phyloP scores from a whole-genome alignment of 2,797 vertebrate genomes.

The Oceanodroma leucorhoa region DNA sequence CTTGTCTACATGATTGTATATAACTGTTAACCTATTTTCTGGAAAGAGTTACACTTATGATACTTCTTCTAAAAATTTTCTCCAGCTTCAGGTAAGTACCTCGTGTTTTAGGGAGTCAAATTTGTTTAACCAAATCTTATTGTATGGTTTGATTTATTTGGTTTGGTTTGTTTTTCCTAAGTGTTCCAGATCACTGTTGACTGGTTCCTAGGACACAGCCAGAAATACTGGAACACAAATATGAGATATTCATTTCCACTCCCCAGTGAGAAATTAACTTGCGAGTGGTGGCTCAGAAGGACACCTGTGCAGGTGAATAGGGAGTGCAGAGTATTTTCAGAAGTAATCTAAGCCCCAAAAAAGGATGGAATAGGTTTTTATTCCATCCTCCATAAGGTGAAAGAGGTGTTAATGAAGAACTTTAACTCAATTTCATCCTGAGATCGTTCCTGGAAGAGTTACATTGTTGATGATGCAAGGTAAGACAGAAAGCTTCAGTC shows the following conservation, averaged over 20 bases:
- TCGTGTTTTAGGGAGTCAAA: neutral
- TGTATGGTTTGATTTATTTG: neutral
- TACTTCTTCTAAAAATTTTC: neutral
- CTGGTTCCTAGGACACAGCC: neutral
- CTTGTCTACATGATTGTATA: neutral
- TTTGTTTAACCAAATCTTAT: neutral
- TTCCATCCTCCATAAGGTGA: neutral
- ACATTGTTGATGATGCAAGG: neutral
- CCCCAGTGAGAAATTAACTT: neutral
- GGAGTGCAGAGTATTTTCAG: neutral
- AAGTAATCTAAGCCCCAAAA: neutral
- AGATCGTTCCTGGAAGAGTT: neutral
- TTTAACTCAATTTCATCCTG: neutral
- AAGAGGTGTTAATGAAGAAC: neutral
- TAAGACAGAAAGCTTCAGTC: neutral
- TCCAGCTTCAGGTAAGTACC: constrained; percentile 17
- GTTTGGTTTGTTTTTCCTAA: neutral
- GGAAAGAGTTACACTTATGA: neutral
- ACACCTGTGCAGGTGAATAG: neutral
- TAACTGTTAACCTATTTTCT: neutral
- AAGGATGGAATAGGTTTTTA: neutral
- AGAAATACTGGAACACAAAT: neutral
- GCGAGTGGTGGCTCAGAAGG: neutral
- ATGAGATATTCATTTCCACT: neutral
- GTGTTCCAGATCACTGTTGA: neutral